phyloP scores from a whole-genome alignment of 1,140 invertebrate species.

The Pissodes strobi region DNA sequence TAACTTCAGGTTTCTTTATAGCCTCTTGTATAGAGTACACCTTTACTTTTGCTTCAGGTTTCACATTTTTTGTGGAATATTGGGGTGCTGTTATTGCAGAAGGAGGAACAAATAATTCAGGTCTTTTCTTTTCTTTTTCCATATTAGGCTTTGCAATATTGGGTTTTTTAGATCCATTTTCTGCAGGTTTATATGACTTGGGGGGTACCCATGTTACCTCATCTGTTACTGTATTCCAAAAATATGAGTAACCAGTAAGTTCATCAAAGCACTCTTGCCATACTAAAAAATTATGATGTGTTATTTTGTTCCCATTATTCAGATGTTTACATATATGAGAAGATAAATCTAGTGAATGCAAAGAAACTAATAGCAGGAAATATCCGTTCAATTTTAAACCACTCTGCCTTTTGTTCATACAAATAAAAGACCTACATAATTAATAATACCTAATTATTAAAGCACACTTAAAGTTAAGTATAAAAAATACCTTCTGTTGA shows the following conservation, averaged over 20 bases:
- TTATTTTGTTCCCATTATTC: no score
- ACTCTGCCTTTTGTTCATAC: no score
- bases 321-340: no score
- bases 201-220: conserved; percentile 76
- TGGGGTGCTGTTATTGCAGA: not conserved
- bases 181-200: conserved; percentile 54
- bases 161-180: conserved; percentile 15
- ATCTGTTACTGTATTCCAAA: conserved; percentile 74
- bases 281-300: conserved; percentile 41
- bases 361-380: no score
- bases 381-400: no score
- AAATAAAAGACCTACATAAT: no score
- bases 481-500: not conserved
- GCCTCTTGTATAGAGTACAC: conserved; percentile 36
- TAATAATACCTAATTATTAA: no score
- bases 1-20: conserved; percentile 29
- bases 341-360: no score
- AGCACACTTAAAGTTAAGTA: no score
- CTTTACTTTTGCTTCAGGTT: conserved; percentile 27
- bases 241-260: conserved; percentile 70
- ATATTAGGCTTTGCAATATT: not conserved
- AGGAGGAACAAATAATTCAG: conserved; percentile 27
- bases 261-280: conserved; percentile 77
- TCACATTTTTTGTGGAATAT: conserved; percentile 19
- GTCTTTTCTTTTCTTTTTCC: conserved; percentile 8